Conservation (phyloP, 2,888 invertebrate genomes). For the Xestobium rufovillosum region DNA sequence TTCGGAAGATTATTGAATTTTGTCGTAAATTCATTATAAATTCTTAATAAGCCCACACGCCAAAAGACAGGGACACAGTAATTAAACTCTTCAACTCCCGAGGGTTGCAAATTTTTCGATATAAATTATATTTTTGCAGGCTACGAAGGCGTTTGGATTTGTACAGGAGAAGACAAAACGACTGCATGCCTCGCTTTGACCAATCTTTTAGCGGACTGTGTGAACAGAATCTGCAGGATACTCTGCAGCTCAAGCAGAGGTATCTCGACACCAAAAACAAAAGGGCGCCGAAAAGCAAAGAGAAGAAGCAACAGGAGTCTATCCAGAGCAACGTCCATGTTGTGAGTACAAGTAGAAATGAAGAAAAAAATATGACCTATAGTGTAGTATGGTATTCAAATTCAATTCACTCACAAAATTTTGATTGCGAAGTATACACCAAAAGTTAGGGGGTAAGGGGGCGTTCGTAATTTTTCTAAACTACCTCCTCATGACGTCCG, state of each 20-base stretch:
- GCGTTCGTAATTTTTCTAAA: background rate
- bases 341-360: conserved; percentile 46
- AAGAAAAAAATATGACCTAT: too few relatives aligned
- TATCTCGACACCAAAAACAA: conserved; percentile 88
- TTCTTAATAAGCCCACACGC: too few relatives aligned
- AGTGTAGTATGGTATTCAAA: too few relatives aligned
- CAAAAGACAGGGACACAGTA: too few relatives aligned
- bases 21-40: too few relatives aligned
- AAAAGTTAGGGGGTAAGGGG: too few relatives aligned
- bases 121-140: conserved; percentile 42
- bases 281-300: conserved; percentile 77
- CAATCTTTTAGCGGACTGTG: conserved; percentile 80
- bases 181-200: conserved; percentile 81
- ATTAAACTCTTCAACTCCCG: too few relatives aligned
- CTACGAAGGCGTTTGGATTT: conserved; percentile 72
- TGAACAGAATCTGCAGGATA: conserved; percentile 88
- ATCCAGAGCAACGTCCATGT: conserved; percentile 41
- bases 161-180: conserved; percentile 78
- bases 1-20: too few relatives aligned
- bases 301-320: conserved; percentile 52
- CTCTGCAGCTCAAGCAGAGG: conserved; percentile 77
- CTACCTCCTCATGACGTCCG: background rate
- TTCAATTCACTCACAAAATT: too few relatives aligned
- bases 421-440: too few relatives aligned
- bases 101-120: too few relatives aligned